Base-by-base conservation (phyloP, 35 echinoderm and acorn worm species). In the Apostichopus parvimensis region DNA sequence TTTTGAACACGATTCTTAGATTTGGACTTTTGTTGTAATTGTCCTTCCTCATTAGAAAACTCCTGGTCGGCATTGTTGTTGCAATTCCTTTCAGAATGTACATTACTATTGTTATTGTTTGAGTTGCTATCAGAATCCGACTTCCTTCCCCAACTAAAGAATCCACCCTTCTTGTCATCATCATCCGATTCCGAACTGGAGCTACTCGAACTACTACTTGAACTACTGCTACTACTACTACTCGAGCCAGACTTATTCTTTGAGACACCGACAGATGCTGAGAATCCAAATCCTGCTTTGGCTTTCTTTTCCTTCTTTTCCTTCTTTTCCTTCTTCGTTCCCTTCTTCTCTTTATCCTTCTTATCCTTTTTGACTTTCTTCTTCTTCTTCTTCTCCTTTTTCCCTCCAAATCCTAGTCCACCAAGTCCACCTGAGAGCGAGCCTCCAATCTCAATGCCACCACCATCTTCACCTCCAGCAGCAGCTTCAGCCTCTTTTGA, bases 11-110 rank as follows among this genome's bases (percentile, higher is more conserved):
- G 79, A 88, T 79, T 94, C 64, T 92, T 97, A 72, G 89, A 12
- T 68, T 94, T 91, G 12, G 57, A 82, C 28, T 90, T 90, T 55
- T 78, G 56, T 25, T 4, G 13, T 57, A 56, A 58, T 12, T 79
- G 77, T 59, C 78, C 79, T 26, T 65, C 79, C 79, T 89, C 90
- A 34, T 58, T 77, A 5, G 83, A 79, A 22, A 94, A 87, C 83
- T 97, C 93, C 70, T 91, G 90, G 82, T 97, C 94, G 77, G 95
- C 95, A 97, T 97, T 94, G 78, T 96, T 96, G 72, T 97, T 97
- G 56, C 53, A 83, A 91, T 97, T 97, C 59, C 90, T 73, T 90
- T 93, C 79, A 73, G 86, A 92, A 90, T 94, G 65, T 93, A 78
- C 57, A 80, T 95, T 94, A 80, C 93, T 94, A 79, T 97, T 97